Base-by-base conservation (phyloP, 2,888 invertebrate genomes). In the Stomorhina lunata region DNA sequence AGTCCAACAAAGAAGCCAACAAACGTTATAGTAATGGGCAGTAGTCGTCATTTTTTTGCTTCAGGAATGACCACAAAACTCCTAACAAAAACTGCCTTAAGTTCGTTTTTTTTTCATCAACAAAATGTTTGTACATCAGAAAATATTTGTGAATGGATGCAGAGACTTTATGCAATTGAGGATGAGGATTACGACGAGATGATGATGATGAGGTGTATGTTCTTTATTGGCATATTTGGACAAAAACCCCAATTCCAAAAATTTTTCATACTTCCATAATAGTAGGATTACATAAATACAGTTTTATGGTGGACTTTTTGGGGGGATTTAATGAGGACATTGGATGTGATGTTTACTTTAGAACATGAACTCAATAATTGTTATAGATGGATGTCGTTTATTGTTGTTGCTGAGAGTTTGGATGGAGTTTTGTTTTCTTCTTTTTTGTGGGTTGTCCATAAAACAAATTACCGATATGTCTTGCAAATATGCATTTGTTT, bases 11-110 rank as follows among this genome's bases (percentile, higher is more conserved):
- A 43, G 43, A 65, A 29, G 10, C 48, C 29, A 77, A 59, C 65
- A 76, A 79, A 76, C 82, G 66, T 79, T 82, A 79, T 79, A 76
- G 76, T 82, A 82, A 82, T 79, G 61, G 69, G 15, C 76, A 32
- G 55, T 43, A 63, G 75, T 34, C 43, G 65, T 73, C 66, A 61
- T 45, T 34, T 53, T 53, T 59, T 45, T 25, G 32, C 34, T 55
- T 15, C 27, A 48, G 32, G 55, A 22, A 37, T 40, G 68, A 63
- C 68, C 63, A 65, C 43, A 78, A 45, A 77, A 65, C 37, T 48
- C 17, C 2, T 34, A 34, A 37, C 34, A 69, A 57, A 25, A 29
- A 27, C 9, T 69, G 53, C 20, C 34, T 68, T 40, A 53, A 61
- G 53, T 75, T 75, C 6, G 22, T 27, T 40, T 37, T n/a, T n/a